Percentiles rank a stretch among this genome's conserved stretches.
Evolutionary conservation across 2,888 invertebrate genomes (phyloP).

Genomic region (Labia minor): DNA sequence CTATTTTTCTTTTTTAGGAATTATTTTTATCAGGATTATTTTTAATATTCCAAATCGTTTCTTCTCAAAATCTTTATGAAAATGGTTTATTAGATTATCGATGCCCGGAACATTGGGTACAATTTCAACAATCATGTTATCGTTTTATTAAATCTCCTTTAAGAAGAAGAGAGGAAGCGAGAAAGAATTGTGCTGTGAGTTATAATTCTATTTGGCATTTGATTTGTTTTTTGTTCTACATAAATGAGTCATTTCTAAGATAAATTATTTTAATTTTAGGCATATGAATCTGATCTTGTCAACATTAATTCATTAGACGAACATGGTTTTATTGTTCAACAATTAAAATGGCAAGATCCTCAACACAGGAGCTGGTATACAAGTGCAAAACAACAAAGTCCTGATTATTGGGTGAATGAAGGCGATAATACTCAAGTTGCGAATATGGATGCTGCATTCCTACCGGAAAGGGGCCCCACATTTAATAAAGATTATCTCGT

Average conservation of each 20-base stretch:
- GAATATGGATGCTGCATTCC: constrained; percentile 71
- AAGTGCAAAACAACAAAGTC: constrained; percentile 61
- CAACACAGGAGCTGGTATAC: constrained; percentile 80
- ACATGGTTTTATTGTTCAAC: constrained; percentile 74
- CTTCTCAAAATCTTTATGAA: constrained; percentile 9
- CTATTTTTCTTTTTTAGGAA: not conserved
- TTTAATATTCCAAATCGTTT: not conserved
- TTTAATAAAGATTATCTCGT: constrained; percentile 62
- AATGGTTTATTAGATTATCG: constrained; percentile 32
- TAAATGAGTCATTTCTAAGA: not conserved
- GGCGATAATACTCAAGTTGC: constrained; percentile 66
- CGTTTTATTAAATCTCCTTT: constrained; percentile 80
- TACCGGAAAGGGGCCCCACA: constrained; percentile 42
- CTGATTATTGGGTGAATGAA: constrained; percentile 72
- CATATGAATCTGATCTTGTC: constrained; percentile 68
- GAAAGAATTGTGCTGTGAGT: constrained; percentile 58
- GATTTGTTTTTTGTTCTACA: not conserved
- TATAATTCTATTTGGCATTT: constrained; percentile 9
- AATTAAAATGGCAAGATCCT: constrained; percentile 71
- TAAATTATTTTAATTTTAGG: constrained; percentile 36
- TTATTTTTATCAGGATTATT: too few relatives aligned
- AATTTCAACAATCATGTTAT: constrained; percentile 71
- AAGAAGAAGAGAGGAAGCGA: constrained; percentile 67
- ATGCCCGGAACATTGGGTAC: constrained; percentile 84
- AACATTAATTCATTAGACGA: constrained; percentile 73